phyloP scores from a whole-genome alignment of 2,888 invertebrate species.

The Lacanobia wlatinum region DNA sequence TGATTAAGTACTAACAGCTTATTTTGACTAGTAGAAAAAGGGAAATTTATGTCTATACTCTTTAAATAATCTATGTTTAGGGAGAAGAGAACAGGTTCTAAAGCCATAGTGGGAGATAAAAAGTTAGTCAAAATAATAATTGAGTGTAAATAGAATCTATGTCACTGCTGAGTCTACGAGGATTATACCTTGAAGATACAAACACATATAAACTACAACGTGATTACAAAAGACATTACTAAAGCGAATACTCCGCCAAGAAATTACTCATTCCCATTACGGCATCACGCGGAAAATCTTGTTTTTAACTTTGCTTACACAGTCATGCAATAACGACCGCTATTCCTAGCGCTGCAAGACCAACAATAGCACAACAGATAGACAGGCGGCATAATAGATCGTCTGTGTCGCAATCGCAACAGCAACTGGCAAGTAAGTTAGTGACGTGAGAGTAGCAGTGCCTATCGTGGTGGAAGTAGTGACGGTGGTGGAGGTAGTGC shows the following conservation, averaged over 20 bases:
- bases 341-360: slow-evolving; percentile 52
- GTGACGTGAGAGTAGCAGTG: slow-evolving; percentile 59
- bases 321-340: slow-evolving; percentile 48
- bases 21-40: not conserved
- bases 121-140: not conserved
- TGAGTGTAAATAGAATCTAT: not conserved
- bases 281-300: slow-evolving; percentile 57
- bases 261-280: slow-evolving; percentile 54
- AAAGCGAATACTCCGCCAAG: slow-evolving; percentile 41
- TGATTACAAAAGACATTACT: slow-evolving; percentile 23
- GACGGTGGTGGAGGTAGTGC: slow-evolving; percentile 41
- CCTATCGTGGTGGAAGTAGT: slow-evolving; percentile 9
- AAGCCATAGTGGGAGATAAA: not conserved
- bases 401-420: slow-evolving; percentile 54
- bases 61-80: not conserved
- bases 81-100: not conserved
- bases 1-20: not conserved
- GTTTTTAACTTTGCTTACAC: slow-evolving; percentile 47
- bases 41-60: fast-evolving
- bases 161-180: slow-evolving; percentile 1
- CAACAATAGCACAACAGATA: slow-evolving; percentile 52
- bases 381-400: slow-evolving; percentile 62
- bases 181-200: slow-evolving; percentile 25
- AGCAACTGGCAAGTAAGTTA: slow-evolving; percentile 53
- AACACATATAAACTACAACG: not conserved